Evolutionary conservation across 2,888 invertebrate species (phyloP), one percentile per base, ranked within the genome.

Genomic region (Cosmia pyralina): DNA sequence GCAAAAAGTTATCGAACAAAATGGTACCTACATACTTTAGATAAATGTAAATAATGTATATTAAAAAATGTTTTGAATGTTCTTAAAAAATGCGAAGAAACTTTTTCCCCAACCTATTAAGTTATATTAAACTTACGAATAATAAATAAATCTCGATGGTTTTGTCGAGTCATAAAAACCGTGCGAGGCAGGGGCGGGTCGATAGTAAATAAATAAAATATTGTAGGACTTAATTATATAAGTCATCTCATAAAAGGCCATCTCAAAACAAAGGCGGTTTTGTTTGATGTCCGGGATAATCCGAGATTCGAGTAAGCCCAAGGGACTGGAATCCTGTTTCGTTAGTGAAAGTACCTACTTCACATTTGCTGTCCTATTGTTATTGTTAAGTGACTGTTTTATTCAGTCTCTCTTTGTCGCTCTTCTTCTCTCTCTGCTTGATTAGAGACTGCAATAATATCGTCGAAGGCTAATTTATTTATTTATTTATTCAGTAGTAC

Each of bases 281-380:
- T 63, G 28, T 63, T 76, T 46, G 44, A 52, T 72, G 50, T 78
- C 55, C 44, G 22, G 34, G 22, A 46, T 79, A 52, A 66, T 79
- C 66, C 52, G 55, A 55, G 66, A 2, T 50, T 52, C n/a, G 19
- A 17, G n/a, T 41, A 22, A 17, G 15, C 66, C 65, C 53, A 13
- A 38, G 66, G 74, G 66, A 53, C 44, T 10, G 48, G 38, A 28
- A 19, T 73, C 50, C 48, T 44, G 72, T 72, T 77, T 55, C 60
- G 19, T 73, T 55, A 66, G 44, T 46, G 34, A 28, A n/a, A 60
- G n/a, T 13, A 4, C 7, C 1, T n/a, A n/a, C n/a, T 65, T 59
- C 34, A n/a, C 8, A 28, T 62, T 52, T 58, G 11, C 38, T 28
- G 5, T 13, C 7, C 44, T 41, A 6, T 58, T 52, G 48, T 48